These are phyloP conservation scores for Latrodectus geometricus DNA, from an alignment of 1,140 invertebrate genomes.

Conservation along the genomic window DNA sequence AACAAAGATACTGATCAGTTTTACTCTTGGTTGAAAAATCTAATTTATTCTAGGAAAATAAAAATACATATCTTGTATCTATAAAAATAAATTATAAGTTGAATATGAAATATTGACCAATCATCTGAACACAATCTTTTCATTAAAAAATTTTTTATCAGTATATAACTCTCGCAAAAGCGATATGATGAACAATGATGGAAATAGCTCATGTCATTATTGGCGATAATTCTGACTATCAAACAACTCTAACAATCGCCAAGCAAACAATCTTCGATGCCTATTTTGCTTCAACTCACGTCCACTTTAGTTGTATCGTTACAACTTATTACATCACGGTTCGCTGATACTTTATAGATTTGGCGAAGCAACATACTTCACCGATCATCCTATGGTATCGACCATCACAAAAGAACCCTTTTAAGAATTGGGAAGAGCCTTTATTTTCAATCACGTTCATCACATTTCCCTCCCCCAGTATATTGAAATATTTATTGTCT, in stretches of 20 bases:
- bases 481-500: neutral
- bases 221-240: neutral
- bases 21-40: too few species aligned
- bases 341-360: neutral
- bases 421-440: neutral
- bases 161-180: neutral
- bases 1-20: too few species aligned
- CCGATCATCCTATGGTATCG: neutral
- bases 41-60: too few species aligned
- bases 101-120: too few species aligned
- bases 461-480: neutral
- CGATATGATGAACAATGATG: neutral
- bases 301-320: neutral
- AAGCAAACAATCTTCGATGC: neutral
- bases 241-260: neutral
- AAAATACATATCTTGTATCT: too few species aligned
- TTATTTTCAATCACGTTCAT: neutral
- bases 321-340: constrained; percentile 14
- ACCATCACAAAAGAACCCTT: neutral
- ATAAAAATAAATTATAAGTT: too few species aligned
- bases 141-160: too few species aligned
- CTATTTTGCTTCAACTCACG: neutral
- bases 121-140: too few species aligned
- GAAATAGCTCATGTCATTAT: neutral
- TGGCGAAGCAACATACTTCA: neutral